Conservation (phyloP, 1,140 invertebrate species). For the Pseudomyrmex concolor region DNA sequence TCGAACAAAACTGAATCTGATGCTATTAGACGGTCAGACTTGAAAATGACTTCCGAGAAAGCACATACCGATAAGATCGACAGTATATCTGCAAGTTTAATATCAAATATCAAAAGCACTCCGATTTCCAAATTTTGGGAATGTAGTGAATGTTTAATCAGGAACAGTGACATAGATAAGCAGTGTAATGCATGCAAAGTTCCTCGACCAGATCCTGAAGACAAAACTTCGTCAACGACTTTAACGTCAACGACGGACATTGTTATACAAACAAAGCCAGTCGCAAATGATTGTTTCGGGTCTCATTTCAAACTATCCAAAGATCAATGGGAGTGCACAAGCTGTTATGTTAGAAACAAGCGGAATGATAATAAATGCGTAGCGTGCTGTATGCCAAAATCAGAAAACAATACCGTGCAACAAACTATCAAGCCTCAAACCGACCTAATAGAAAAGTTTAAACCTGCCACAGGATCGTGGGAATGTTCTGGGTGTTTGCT, state of each 20-base stretch:
- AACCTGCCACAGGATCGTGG: constrained; percentile 85
- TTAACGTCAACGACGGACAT: constrained; percentile 14
- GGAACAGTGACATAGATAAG: constrained; percentile 75
- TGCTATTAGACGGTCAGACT: constrained; percentile 6
- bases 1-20: constrained; percentile 16
- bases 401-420: constrained; percentile 73
- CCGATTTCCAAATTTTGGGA: constrained; percentile 80
- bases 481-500: constrained; percentile 89
- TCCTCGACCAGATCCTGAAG: constrained; percentile 58
- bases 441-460: constrained; percentile 83
- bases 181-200: constrained; percentile 81
- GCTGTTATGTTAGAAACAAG: constrained; percentile 89
- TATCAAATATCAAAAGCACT: background rate
- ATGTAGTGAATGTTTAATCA: constrained; percentile 84
- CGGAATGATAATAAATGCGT: constrained; percentile 86
- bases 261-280: constrained; percentile 26
- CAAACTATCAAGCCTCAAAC: constrained; percentile 29
- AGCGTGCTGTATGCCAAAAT: constrained; percentile 87
- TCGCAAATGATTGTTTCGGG: constrained; percentile 81
- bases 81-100: background rate
- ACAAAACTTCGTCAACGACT: constrained; percentile 36
- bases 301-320: constrained; percentile 85
- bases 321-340: constrained; percentile 88
- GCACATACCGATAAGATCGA: constrained; percentile 11
- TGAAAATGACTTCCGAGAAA: background rate